Evolutionary conservation across 2,113 vertebrate genomes (phyloP), one percentile per base, ranked within the genome.

Genomic region (Grantiella picta): DNA sequence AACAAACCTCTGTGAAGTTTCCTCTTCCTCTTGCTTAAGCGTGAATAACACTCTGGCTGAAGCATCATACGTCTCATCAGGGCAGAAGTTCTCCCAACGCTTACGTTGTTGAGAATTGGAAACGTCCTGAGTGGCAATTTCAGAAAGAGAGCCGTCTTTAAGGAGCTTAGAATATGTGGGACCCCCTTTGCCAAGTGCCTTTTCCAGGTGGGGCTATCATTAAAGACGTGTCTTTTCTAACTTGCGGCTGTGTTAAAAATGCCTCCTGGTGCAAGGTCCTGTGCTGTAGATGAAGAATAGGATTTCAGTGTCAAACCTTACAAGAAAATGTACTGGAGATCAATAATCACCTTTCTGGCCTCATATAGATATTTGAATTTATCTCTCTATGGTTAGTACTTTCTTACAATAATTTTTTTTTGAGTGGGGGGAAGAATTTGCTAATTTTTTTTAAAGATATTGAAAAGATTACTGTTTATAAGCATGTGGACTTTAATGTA

Each of bases 11-110:
- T 64, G 10, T 14, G 19, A n/a, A 60, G 61, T 82, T 95, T 66
- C 15, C 52, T 87, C 42, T 70, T 66, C 33, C 78, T 92, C 53
- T 91, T 47, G 52, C 84, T 92, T 91, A 28, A 75, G 56, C 60
- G 15, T 29, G 38, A 93, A 63, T 94, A 95, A 86, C 88, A 11
- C 42, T 76, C 82, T 53, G 68, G 40, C 76, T 86, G 60, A 73
- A 66, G 76, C 61, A 11, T 70, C 50, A 1, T 28, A 18, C 7
- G 6, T 71, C 73, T 77, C 52, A 14, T 70, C 49, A 5, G 28
- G 57, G 23, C 24, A 16, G 29, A 68, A 65, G 23, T 42, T 75
- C 23, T 76, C 61, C 57, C 65, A 5, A 4, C 24, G 0, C 24
- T 38, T n/a, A 0, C 1, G 12, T 28, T 20, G 75, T 56, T 68